Percentiles rank a stretch among this genome's conserved stretches.
These are phyloP conservation scores for Drosophila meridionalis DNA, from an alignment of 2,888 invertebrate genomes.

Conservation along the genomic window DNA sequence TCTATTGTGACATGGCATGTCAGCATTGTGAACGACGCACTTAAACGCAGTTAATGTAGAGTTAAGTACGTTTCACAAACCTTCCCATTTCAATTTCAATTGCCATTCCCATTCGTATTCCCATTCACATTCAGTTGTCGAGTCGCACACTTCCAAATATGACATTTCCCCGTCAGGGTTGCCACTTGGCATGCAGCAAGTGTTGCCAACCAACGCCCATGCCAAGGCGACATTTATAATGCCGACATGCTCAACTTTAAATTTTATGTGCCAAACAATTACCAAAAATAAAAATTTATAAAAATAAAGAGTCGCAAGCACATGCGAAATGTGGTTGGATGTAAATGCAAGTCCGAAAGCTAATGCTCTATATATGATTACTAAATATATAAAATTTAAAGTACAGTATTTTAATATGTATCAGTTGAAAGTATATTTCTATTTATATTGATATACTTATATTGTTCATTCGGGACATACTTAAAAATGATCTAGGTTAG, in stretches of 20 bases:
- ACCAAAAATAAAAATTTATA: constrained; percentile 11
- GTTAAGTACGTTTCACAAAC: neutral
- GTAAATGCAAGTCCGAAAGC: neutral
- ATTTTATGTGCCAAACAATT: constrained; percentile 40
- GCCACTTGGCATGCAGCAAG: constrained; percentile 50
- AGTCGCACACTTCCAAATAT: constrained; percentile 26
- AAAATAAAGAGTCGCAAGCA: neutral
- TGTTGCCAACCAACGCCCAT: constrained; percentile 17
- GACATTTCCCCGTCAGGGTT: constrained; percentile 30
- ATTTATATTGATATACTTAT: no score
- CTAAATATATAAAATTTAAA: no score
- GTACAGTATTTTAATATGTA: no score
- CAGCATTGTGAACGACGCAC: constrained; percentile 71
- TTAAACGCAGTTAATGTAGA: constrained; percentile 11
- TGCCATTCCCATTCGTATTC: neutral
- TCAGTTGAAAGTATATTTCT: no score
- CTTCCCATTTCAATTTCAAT: neutral
- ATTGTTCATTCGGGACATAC: no score
- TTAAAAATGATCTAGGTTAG: no score
- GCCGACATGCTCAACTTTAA: constrained; percentile 18
- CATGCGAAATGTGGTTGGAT: neutral
- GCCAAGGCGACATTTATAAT: constrained; percentile 25
- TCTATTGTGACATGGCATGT: constrained; percentile 69
- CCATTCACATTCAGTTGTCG: constrained; percentile 31
- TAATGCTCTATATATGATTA: neutral